Percentiles rank a stretch among this genome's conserved stretches.
phyloP scores from a whole-genome alignment of 2,888 invertebrate genomes.

The Pterostichus niger region DNA sequence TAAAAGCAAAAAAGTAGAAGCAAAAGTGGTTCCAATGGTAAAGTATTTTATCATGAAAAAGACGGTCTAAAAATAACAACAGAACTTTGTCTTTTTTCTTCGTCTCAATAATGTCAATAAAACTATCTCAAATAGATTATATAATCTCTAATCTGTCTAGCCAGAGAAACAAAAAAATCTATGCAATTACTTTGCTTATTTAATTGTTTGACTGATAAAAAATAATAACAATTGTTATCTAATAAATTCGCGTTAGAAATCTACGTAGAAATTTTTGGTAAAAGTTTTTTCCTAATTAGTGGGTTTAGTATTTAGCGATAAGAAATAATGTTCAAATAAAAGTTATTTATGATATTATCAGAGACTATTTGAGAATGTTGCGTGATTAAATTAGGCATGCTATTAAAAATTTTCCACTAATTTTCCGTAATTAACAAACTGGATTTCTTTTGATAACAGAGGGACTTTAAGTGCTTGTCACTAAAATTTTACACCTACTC shows the following conservation, averaged over 20 bases:
- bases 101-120: background rate
- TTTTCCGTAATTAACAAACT: background rate
- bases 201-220: no score
- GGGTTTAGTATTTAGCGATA: no score
- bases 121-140: background rate
- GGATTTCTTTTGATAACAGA: background rate
- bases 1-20: background rate
- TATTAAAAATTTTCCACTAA: constrained; percentile 39
- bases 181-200: no score
- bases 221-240: background rate
- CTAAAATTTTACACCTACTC: no score
- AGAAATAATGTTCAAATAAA: no score
- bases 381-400: constrained; percentile 25
- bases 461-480: no score
- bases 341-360: no score
- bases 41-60: background rate
- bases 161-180: no score
- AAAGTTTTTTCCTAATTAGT: no score
- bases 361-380: background rate
- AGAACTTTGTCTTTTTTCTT: no score
- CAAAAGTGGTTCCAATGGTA: background rate
- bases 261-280: background rate
- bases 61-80: background rate
- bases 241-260: background rate
- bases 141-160: background rate